Conservation (phyloP, 2,797 vertebrate species). For the Apodemus agrarius region DNA sequence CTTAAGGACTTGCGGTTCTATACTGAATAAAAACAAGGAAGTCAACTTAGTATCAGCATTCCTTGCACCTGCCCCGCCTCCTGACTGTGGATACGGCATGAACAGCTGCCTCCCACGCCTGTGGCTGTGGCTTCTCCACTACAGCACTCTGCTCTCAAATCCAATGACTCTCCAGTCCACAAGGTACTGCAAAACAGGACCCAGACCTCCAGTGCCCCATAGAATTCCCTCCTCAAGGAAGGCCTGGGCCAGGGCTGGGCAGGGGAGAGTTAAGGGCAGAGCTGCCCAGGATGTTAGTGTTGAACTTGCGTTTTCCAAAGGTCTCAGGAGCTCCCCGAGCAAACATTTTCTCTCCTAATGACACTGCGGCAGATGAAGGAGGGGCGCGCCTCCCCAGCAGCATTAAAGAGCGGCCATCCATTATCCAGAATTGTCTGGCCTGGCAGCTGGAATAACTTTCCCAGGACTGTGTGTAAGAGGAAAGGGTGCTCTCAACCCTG, state of each 20-base stretch:
- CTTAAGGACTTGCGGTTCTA: neutral
- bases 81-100: neutral
- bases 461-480: neutral
- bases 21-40: neutral
- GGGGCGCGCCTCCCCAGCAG: slow-evolving; percentile 56
- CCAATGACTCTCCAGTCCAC: neutral
- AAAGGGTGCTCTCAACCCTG: accelerated
- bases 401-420: slow-evolving; percentile 53
- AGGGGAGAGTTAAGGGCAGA: slow-evolving; percentile 27
- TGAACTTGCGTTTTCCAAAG: slow-evolving; percentile 77
- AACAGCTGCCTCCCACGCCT: neutral
- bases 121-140: too few species aligned
- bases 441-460: neutral
- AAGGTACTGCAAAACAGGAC: accelerated
- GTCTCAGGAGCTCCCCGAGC: slow-evolving; percentile 64
- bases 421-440: neutral
- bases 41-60: neutral
- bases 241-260: neutral
- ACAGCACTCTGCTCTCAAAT: too few species aligned
- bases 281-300: neutral
- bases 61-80: neutral
- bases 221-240: neutral
- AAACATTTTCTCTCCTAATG: slow-evolving; percentile 83
- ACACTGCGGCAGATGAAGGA: slow-evolving; percentile 65
- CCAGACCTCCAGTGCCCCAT: neutral